Evolutionary conservation across 1,140 invertebrate species (phyloP).

Genomic region (Drosophila navojoa): DNA sequence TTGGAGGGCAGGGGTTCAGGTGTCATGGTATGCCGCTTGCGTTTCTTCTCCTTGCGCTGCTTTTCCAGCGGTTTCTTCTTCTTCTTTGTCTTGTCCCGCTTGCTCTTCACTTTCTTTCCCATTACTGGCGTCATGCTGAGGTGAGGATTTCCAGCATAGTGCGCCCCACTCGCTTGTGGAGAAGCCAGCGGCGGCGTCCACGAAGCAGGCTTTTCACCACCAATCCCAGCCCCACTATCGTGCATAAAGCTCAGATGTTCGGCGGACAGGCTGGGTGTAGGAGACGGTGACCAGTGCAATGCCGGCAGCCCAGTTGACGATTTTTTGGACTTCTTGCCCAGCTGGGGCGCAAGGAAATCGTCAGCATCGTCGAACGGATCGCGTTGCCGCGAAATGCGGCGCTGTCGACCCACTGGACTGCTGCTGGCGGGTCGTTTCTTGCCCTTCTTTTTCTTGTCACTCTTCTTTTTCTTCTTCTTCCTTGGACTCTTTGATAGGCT

Average conservation of each 20-base stretch:
- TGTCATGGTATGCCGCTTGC: conserved; percentile 85
- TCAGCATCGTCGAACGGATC: conserved; percentile 69
- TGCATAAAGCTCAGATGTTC: conserved; percentile 39
- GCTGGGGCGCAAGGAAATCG: conserved; percentile 59
- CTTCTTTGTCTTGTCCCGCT: conserved; percentile 78
- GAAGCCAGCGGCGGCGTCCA: conserved; percentile 82
- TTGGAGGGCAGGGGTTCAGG: conserved; percentile 89
- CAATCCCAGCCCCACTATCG: conserved; percentile 33
- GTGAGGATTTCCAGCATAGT: conserved; percentile 47
- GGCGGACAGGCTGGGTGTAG: conserved; percentile 60
- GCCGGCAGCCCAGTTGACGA: not conserved
- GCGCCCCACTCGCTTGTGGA: conserved; percentile 79
- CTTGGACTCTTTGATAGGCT: conserved; percentile 64
- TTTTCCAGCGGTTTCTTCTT: conserved; percentile 83
- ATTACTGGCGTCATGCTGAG: conserved; percentile 54
- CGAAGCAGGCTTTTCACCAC: conserved; percentile 62
- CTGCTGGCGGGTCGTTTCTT: conserved; percentile 65
- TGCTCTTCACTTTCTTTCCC: conserved; percentile 79
- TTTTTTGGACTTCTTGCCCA: conserved; percentile 52
- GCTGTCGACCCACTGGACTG: conserved; percentile 60
- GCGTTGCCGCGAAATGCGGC: conserved; percentile 68
- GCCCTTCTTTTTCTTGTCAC: conserved; percentile 71
- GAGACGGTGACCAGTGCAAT: conserved; percentile 66
- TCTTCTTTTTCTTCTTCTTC: conserved; percentile 76
- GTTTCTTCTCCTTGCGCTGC: conserved; percentile 86